A percentile compares a stretch with the other conserved stretches of the same genome.
Conservation (phyloP, 2,888 invertebrate genomes). For the Eupithecia subumbrata region DNA sequence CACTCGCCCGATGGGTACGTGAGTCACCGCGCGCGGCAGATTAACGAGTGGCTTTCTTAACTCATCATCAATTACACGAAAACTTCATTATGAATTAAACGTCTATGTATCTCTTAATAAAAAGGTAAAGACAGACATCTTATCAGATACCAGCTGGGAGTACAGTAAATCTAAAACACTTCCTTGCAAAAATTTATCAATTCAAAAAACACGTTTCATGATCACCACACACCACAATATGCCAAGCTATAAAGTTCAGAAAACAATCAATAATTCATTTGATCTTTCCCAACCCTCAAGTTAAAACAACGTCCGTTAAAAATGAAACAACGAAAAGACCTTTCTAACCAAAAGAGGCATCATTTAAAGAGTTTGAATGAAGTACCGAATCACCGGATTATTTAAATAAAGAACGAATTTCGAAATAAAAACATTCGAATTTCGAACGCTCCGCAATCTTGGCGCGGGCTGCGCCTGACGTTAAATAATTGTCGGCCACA, state of each 20-base stretch:
- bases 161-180: neutral
- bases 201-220: neutral
- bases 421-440: slow-evolving; percentile 26
- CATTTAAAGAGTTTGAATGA: slow-evolving; percentile 4
- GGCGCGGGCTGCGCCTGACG: slow-evolving; percentile 67
- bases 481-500: slow-evolving; percentile 74
- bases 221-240: neutral
- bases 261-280: neutral
- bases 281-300: neutral
- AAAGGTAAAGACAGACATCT: too few relatives aligned
- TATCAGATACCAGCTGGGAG: too few relatives aligned
- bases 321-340: neutral
- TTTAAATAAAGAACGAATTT: slow-evolving; percentile 18
- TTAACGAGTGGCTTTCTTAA: neutral
- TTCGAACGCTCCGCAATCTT: slow-evolving; percentile 56
- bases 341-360: slow-evolving; percentile 3
- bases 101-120: too few relatives aligned
- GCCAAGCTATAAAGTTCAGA: neutral
- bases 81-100: too few relatives aligned
- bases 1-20: neutral
- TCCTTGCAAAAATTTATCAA: neutral
- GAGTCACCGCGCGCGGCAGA: neutral
- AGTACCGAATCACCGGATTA: slow-evolving; percentile 11
- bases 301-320: neutral
- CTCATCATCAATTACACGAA: too few relatives aligned